These are phyloP conservation scores for Ladona fulva DNA, from an alignment of 1,140 invertebrate species.

Conservation along the genomic window DNA sequence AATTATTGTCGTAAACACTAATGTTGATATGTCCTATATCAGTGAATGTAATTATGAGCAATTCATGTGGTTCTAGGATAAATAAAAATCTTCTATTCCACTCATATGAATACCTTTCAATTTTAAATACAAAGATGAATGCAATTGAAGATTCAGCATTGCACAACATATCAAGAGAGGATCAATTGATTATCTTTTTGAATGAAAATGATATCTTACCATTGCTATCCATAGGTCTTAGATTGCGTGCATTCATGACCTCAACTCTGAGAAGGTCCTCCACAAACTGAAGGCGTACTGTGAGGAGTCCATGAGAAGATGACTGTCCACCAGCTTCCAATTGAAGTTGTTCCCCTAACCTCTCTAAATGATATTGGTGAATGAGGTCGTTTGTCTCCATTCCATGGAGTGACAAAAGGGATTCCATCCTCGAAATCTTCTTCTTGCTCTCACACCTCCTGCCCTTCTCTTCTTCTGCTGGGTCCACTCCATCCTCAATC, in stretches of 20 bases:
- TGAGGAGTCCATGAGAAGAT: constrained; percentile 45
- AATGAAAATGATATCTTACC: too few species aligned
- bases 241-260: constrained; percentile 82
- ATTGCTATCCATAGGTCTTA: constrained; percentile 79
- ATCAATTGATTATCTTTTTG: too few species aligned
- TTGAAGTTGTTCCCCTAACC: constrained; percentile 28
- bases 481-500: neutral
- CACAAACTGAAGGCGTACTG: constrained; percentile 57
- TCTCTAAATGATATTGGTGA: constrained; percentile 69
- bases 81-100: too few species aligned
- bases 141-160: too few species aligned
- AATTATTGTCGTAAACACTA: too few species aligned
- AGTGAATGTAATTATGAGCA: too few species aligned
- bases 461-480: constrained; percentile 35
- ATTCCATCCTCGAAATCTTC: constrained; percentile 53
- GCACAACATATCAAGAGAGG: too few species aligned
- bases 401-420: constrained; percentile 67
- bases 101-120: too few species aligned
- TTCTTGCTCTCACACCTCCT: constrained; percentile 30
- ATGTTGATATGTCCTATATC: too few species aligned
- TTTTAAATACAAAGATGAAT: too few species aligned
- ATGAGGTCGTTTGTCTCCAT: constrained; percentile 79
- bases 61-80: too few species aligned
- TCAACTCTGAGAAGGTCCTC: constrained; percentile 56
- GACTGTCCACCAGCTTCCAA: neutral